Percentiles rank a stretch among this genome's conserved stretches.
phyloP scores from a whole-genome alignment of 2,888 invertebrate species.

The Amphipoea oculea region DNA sequence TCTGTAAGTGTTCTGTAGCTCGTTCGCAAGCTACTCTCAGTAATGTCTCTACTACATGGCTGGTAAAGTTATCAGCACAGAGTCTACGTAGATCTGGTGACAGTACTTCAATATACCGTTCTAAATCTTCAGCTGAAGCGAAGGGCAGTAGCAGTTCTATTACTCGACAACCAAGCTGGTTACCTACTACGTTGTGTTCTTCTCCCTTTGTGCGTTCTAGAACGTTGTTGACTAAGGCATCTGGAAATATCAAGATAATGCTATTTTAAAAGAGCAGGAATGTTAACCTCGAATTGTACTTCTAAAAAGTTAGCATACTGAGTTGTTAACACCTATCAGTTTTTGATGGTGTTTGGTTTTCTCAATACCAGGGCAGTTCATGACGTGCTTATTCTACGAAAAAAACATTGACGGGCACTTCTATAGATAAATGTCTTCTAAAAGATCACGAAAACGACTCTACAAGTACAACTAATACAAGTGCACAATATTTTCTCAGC shows the following conservation, averaged over 20 bases:
- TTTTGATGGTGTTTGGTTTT: background rate
- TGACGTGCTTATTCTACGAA: background rate
- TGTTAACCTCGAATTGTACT: background rate
- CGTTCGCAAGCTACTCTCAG: constrained; percentile 89
- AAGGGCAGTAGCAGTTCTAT: constrained; percentile 94
- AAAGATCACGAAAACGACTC: background rate
- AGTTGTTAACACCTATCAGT: background rate
- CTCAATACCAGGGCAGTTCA: background rate
- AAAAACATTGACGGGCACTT: background rate
- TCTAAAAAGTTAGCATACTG: background rate
- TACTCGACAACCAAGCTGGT: constrained; percentile 95
- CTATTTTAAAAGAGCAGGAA: background rate
- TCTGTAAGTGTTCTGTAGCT: constrained; percentile 84
- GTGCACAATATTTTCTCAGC: background rate
- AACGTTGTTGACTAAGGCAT: constrained; percentile 93
- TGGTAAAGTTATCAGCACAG: constrained; percentile 94
- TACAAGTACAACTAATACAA: background rate
- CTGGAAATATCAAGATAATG: constrained; percentile 81
- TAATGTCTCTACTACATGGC: constrained; percentile 94
- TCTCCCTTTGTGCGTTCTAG: constrained; percentile 93
- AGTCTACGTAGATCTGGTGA: constrained; percentile 92
- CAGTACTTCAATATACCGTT: constrained; percentile 92
- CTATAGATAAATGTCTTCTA: background rate
- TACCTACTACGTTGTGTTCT: constrained; percentile 93
- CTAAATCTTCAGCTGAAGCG: constrained; percentile 91